Percentiles rank a stretch among this genome's conserved stretches.
phyloP scores from a whole-genome alignment of 2,797 vertebrate genomes.

The Tauraco hartlaubi region DNA sequence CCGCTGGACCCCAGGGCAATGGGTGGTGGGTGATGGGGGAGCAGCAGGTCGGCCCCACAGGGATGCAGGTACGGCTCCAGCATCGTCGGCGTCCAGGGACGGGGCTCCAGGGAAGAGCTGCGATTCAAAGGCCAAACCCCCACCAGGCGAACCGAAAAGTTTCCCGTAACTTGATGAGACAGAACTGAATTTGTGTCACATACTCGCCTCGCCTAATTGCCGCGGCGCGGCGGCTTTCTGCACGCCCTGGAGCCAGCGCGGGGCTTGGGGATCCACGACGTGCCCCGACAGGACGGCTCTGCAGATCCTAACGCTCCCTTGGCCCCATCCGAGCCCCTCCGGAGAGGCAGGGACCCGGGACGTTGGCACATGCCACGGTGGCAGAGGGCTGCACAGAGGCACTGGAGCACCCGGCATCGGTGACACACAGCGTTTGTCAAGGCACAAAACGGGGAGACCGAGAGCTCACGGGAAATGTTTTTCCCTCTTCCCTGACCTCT shows the following conservation, averaged over 20 bases:
- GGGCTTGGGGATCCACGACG: fast-evolving
- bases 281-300: neutral
- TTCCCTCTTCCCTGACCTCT: neutral
- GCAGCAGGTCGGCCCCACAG: fast-evolving
- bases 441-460: neutral
- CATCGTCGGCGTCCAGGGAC: fast-evolving
- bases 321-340: neutral
- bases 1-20: neutral
- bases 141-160: neutral
- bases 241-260: neutral
- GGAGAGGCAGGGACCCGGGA: neutral
- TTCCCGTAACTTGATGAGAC: constrained; percentile 20
- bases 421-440: neutral
- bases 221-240: fast-evolving
- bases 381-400: neutral
- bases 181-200: constrained; percentile 42
- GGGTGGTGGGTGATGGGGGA: neutral
- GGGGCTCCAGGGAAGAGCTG: neutral
- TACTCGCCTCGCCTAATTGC: neutral
- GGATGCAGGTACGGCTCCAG: neutral
- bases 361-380: fast-evolving
- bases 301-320: neutral
- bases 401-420: fast-evolving
- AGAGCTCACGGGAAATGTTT: neutral
- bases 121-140: constrained; percentile 30